phyloP scores from a whole-genome alignment of 2,113 vertebrate genomes.

The Toxostoma redivivum region DNA sequence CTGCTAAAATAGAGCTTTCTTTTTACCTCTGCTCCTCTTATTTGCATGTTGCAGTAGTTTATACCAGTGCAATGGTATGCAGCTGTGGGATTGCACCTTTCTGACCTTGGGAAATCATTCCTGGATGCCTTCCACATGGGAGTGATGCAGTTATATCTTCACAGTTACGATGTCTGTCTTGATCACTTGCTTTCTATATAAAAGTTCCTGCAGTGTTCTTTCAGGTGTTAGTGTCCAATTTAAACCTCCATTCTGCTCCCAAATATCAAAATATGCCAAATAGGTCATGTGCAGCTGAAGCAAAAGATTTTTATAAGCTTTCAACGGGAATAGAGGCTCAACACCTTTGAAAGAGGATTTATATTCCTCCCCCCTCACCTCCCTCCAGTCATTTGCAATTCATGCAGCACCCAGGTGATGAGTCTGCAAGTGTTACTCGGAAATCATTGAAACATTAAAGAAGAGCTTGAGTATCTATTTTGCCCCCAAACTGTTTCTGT shows the following conservation, averaged over 20 bases:
- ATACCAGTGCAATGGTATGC: fast-evolving
- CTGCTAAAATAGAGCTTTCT: not conserved
- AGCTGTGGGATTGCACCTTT: not conserved
- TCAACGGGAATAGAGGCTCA: not conserved
- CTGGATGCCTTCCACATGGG: not conserved
- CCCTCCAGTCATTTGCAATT: not conserved
- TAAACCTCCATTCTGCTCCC: not conserved
- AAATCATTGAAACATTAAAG: not conserved
- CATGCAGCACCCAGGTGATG: not conserved
- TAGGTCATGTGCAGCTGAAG: not conserved
- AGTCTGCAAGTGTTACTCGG: not conserved
- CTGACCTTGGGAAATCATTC: not conserved
- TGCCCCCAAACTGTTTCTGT: not conserved
- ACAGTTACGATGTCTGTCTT: not conserved
- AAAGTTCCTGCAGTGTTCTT: not conserved
- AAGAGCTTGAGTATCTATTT: not conserved
- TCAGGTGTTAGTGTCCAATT: not conserved
- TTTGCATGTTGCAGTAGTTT: not conserved
- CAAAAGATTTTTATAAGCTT: not conserved
- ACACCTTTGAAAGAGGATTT: not conserved
- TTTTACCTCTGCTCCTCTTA: not conserved
- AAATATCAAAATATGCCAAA: not conserved
- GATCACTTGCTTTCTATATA: not conserved
- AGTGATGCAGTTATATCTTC: not conserved
- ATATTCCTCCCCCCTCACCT: not conserved